Conservation (phyloP, 2,797 vertebrate genomes). For the Dallia pectoralis region DNA sequence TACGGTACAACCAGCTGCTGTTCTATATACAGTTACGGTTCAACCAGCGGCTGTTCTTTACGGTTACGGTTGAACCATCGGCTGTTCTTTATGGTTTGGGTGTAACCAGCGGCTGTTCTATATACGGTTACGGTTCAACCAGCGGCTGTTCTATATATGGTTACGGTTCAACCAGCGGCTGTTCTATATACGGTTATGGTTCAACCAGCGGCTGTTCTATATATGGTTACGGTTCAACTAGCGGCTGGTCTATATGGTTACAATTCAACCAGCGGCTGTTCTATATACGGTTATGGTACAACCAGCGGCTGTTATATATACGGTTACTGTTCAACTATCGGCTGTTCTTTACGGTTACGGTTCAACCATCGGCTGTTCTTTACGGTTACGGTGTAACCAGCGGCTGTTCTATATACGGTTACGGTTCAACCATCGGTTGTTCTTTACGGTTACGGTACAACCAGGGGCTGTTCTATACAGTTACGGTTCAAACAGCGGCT, state of each 20-base stretch:
- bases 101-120: constrained; percentile 73
- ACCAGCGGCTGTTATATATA: constrained; percentile 66
- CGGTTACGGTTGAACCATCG: not conserved
- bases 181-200: not conserved
- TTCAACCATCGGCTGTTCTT: constrained; percentile 73
- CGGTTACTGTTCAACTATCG: not conserved
- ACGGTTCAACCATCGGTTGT: no score
- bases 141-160: no score
- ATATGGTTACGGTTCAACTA: no score
- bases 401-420: constrained; percentile 49
- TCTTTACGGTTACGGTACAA: no score
- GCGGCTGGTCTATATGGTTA: constrained; percentile 55
- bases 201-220: no score
- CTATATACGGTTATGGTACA: no score
- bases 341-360: no score
- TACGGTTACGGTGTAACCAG: constrained; percentile 60
- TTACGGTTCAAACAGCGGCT: not conserved
- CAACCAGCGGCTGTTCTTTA: constrained; percentile 69
- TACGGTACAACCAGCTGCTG: no score
- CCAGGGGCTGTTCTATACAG: constrained; percentile 60
- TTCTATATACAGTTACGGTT: no score
- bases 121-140: not conserved
- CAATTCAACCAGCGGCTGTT: no score
- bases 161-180: constrained; percentile 78
- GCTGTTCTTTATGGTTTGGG: no score